Conservation (phyloP, 2,888 invertebrate species). For the Drosophila nigritarsus region DNA sequence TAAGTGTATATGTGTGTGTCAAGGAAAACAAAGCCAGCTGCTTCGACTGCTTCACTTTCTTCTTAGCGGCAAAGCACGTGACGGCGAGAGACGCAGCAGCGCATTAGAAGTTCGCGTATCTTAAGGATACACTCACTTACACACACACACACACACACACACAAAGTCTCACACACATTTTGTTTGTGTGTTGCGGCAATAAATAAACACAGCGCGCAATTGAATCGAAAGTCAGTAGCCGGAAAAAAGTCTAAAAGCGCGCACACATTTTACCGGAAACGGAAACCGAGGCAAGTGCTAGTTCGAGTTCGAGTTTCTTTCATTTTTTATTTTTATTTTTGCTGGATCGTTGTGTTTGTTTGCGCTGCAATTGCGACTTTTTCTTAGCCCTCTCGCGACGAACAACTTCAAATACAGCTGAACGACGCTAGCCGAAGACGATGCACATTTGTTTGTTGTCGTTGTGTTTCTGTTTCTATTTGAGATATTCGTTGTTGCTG, state of each 20-base stretch:
- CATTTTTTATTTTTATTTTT: slow-evolving; percentile 21
- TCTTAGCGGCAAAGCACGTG: slow-evolving; percentile 57
- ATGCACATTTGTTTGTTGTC: slow-evolving; percentile 60
- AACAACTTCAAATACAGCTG: slow-evolving; percentile 30
- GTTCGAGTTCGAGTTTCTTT: slow-evolving; percentile 46
- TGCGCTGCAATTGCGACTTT: slow-evolving; percentile 47
- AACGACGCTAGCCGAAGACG: slow-evolving; percentile 63
- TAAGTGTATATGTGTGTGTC: slow-evolving; percentile 14
- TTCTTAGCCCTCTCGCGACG: slow-evolving; percentile 59
- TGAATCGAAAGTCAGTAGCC: slow-evolving; percentile 48
- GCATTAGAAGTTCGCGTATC: slow-evolving; percentile 62
- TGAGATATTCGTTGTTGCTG: slow-evolving; percentile 23
- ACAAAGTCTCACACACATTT: slow-evolving; percentile 6
- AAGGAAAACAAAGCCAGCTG: slow-evolving; percentile 72
- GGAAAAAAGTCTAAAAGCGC: slow-evolving; percentile 68
- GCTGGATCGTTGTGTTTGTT: slow-evolving; percentile 26
- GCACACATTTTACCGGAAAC: slow-evolving; percentile 70
- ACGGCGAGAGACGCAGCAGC: slow-evolving; percentile 21
- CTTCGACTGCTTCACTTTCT: slow-evolving; percentile 56
- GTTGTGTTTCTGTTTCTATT: slow-evolving; percentile 14
- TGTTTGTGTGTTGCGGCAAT: slow-evolving; percentile 49
- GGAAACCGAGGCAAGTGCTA: slow-evolving; percentile 68
- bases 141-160: slow-evolving; percentile 36
- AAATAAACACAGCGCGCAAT: slow-evolving; percentile 66
- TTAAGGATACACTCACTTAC: slow-evolving; percentile 57